Percentiles rank a stretch among this genome's conserved stretches.
Conservation (phyloP, 2,113 vertebrate genomes). For the Otocyon megalotis region DNA sequence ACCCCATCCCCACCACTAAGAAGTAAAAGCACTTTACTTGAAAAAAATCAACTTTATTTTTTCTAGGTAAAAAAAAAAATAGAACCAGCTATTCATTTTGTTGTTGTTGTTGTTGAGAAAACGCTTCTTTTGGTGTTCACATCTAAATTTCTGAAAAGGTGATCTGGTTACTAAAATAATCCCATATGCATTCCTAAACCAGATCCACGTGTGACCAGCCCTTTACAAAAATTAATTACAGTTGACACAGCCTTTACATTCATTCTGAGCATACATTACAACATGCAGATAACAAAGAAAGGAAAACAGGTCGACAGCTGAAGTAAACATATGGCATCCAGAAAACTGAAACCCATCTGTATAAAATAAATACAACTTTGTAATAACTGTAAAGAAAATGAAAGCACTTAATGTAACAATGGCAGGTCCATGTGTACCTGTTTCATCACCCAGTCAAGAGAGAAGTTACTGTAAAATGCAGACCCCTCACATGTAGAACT, state of each 20-base stretch:
- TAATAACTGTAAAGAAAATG: constrained; percentile 72
- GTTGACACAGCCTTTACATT: constrained; percentile 65
- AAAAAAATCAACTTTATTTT: constrained; percentile 83
- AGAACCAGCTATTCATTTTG: constrained; percentile 79
- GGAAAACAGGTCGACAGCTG: constrained; percentile 50
- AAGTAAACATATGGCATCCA: constrained; percentile 65
- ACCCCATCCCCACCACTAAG: constrained; percentile 47
- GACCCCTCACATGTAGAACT: constrained; percentile 63
- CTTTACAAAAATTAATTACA: constrained; percentile 73
- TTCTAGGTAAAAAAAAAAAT: constrained; percentile 75
- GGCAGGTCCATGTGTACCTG: constrained; percentile 69
- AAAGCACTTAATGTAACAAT: constrained; percentile 78
- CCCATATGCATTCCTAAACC: constrained; percentile 59
- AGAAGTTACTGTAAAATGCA: constrained; percentile 81
- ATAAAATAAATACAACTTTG: constrained; percentile 74
- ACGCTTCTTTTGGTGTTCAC: constrained; percentile 77
- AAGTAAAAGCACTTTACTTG: constrained; percentile 77
- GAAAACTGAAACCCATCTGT: constrained; percentile 48
- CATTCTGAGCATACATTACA: constrained; percentile 70
- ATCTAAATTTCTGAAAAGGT: constrained; percentile 78
- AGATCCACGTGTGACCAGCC: constrained; percentile 78
- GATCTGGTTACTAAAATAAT: constrained; percentile 74
- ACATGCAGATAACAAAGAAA: constrained; percentile 65
- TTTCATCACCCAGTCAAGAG: constrained; percentile 73
- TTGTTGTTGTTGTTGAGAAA: constrained; percentile 72